These are phyloP conservation scores for Chironomus tentans DNA, from an alignment of 2,888 invertebrate species.

Conservation along the genomic window DNA sequence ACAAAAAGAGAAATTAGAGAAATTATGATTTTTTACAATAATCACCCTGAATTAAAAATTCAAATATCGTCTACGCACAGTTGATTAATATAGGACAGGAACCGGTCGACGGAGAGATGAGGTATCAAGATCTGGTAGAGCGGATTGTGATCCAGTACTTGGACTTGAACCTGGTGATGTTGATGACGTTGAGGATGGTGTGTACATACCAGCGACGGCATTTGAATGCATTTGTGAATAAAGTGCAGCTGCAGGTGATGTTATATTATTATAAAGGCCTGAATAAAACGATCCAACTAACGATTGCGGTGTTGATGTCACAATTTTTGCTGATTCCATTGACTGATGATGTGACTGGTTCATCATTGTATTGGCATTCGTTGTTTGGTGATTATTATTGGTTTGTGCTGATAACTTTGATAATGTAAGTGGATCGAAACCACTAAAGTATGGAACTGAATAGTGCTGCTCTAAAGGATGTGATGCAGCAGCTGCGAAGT, in stretches of 20 bases:
- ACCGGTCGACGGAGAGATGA: slow-evolving; percentile 40
- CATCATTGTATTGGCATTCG: slow-evolving; percentile 37
- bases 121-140: slow-evolving; percentile 16
- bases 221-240: slow-evolving; percentile 32
- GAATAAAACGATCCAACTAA: slow-evolving; percentile 41
- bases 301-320: slow-evolving; percentile 40
- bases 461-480: slow-evolving; percentile 52
- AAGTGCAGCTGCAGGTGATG: slow-evolving; percentile 41
- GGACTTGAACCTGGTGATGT: slow-evolving; percentile 42
- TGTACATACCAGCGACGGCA: slow-evolving; percentile 36
- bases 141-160: slow-evolving; percentile 31
- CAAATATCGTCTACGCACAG: background rate
- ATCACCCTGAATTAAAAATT: slow-evolving; percentile 5
- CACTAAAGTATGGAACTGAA: slow-evolving; percentile 42
- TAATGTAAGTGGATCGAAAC: slow-evolving; percentile 41
- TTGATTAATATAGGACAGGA: slow-evolving; percentile 39
- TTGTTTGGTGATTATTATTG: slow-evolving; percentile 39
- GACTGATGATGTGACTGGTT: slow-evolving; percentile 40
- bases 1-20: too few relatives aligned
- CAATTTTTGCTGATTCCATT: slow-evolving; percentile 38
- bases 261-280: slow-evolving; percentile 41
- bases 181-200: slow-evolving; percentile 38
- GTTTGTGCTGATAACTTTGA: slow-evolving; percentile 37
- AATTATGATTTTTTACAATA: background rate
- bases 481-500: slow-evolving; percentile 70